Evolutionary conservation across 2,888 invertebrate species (phyloP).

Genomic region (Drosophila anceps): DNA sequence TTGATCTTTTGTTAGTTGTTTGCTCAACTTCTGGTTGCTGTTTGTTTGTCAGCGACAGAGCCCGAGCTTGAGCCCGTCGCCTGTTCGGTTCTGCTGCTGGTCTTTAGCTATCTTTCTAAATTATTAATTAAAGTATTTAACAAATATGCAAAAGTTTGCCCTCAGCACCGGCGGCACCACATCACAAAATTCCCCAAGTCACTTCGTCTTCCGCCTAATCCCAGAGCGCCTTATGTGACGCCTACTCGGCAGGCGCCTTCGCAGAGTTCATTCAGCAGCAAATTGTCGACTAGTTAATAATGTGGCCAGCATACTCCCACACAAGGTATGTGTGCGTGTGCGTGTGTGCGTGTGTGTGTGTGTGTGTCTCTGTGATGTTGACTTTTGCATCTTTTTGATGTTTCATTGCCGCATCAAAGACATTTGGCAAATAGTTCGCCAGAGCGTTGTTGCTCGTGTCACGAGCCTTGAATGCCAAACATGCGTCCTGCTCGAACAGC

Average conservation of each 20-base stretch:
- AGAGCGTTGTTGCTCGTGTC: constrained; percentile 8
- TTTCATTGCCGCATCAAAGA: constrained; percentile 69
- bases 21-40: constrained; percentile 72
- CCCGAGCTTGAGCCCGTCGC: background rate
- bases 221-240: constrained; percentile 43
- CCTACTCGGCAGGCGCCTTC: constrained; percentile 27
- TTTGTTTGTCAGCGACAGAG: constrained; percentile 50
- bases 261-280: constrained; percentile 68
- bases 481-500: background rate
- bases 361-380: constrained; percentile 48
- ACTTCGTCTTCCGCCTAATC: constrained; percentile 5
- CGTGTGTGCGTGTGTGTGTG: constrained; percentile 2
- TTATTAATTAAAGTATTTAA: constrained; percentile 84
- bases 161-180: constrained; percentile 41
- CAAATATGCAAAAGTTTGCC: constrained; percentile 80
- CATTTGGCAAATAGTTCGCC: constrained; percentile 62
- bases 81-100: background rate
- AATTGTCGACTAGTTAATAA: constrained; percentile 72
- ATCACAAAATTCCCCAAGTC: constrained; percentile 19
- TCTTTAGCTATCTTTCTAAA: constrained; percentile 67
- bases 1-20: constrained; percentile 83
- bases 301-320: constrained; percentile 58
- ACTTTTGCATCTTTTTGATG: constrained; percentile 75
- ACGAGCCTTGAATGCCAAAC: background rate
- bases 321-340: background rate